phyloP scores from a whole-genome alignment of 1,140 invertebrate genomes.

The Pseudomyrmex cubaensis region DNA sequence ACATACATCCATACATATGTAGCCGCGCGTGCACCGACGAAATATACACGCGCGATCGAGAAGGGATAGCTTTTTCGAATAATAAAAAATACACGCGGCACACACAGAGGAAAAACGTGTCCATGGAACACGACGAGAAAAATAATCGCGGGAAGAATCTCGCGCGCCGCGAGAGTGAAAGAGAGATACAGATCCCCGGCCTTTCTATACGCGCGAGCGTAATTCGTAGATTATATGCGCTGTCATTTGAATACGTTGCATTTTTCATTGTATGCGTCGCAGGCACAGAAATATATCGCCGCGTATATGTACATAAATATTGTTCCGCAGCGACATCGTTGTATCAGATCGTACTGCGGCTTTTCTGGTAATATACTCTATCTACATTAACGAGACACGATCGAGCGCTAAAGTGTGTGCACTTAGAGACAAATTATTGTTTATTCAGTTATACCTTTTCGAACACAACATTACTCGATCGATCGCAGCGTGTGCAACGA shows the following conservation, averaged over 20 bases:
- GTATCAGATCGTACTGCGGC: neutral
- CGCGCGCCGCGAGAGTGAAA: neutral
- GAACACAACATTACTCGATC: neutral
- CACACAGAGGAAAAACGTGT: constrained; percentile 5
- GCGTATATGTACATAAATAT: neutral
- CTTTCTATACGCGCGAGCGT: neutral
- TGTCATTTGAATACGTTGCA: constrained; percentile 25
- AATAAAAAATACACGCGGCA: neutral
- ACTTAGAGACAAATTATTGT: neutral
- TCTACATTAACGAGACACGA: neutral
- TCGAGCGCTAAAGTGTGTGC: neutral
- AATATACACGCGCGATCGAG: neutral
- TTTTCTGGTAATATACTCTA: neutral
- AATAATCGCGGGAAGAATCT: constrained; percentile 38
- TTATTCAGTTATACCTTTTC: neutral
- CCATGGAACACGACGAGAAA: neutral
- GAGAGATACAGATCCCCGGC: too few species aligned
- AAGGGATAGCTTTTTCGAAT: neutral
- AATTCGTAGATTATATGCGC: constrained; percentile 22
- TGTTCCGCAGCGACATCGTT: neutral
- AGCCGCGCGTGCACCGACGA: constrained; percentile 13
- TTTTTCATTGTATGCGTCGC: constrained; percentile 15
- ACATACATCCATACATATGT: too few species aligned
- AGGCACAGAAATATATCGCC: too few species aligned
- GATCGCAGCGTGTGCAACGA: neutral